Percentiles rank a stretch among this genome's conserved stretches.
Evolutionary conservation across 2,113 vertebrate species (phyloP).

Genomic region (Tringa solitaria): DNA sequence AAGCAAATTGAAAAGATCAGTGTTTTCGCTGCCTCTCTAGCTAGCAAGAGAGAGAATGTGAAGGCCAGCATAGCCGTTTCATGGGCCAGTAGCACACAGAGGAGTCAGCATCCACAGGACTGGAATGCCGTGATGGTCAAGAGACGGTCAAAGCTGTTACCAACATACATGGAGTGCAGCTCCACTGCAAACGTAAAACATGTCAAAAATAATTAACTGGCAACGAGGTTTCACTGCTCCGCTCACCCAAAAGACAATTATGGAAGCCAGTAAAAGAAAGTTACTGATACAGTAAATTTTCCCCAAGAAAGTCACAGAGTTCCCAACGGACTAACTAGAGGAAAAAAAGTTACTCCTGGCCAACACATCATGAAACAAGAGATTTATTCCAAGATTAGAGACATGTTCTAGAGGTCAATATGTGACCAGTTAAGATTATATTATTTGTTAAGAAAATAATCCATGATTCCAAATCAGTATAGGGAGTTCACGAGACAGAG

Average conservation of each 20-base stretch:
- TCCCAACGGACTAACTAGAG: accelerated
- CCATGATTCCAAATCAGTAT: background rate
- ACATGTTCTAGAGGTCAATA: background rate
- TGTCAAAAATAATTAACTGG: background rate
- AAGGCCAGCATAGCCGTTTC: background rate
- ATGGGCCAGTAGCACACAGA: background rate
- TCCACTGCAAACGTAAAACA: background rate
- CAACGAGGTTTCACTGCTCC: background rate
- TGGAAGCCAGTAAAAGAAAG: background rate
- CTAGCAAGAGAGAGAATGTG: background rate
- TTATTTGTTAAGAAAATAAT: background rate
- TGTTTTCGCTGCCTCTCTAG: background rate
- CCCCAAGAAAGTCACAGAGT: background rate
- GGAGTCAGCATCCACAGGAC: background rate
- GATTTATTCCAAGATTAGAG: background rate
- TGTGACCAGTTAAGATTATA: background rate
- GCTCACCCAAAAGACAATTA: background rate
- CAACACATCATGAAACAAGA: background rate
- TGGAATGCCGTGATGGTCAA: background rate
- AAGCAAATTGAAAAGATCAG: background rate
- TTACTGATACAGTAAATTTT: background rate
- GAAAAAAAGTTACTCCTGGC: background rate
- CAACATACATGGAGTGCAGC: background rate
- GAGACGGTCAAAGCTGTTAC: background rate
- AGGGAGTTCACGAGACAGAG: background rate